Evolutionary conservation across 2,113 vertebrate species (phyloP).

Genomic region (Megaceryle torquata): DNA sequence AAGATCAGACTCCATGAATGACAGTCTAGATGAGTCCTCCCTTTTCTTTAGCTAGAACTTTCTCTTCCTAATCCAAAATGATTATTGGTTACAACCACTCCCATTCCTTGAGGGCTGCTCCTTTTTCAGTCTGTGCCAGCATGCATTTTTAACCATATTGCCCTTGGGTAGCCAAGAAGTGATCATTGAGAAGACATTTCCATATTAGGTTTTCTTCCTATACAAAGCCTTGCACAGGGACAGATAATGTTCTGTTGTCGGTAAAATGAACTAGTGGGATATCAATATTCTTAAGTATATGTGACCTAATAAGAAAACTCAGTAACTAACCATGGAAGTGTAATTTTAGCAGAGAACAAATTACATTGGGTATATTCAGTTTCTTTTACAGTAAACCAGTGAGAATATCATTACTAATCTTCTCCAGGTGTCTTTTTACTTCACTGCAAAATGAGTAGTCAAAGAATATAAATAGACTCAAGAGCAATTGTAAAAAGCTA

Average conservation of each 20-base stretch:
- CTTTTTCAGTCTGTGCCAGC: not conserved
- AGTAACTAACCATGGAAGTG: constrained; percentile 21
- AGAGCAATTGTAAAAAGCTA: not conserved
- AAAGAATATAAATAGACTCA: not conserved
- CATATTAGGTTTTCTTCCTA: not conserved
- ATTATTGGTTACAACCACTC: not conserved
- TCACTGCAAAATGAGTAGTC: not conserved
- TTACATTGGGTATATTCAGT: constrained; percentile 44
- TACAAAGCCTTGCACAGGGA: not conserved
- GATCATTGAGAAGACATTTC: not conserved
- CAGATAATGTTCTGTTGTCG: not conserved
- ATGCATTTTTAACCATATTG: not conserved
- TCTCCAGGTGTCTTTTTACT: constrained; percentile 17
- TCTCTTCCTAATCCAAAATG: not conserved
- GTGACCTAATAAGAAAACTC: constrained; percentile 46
- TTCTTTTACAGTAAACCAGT: constrained; percentile 50
- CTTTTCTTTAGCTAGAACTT: not conserved
- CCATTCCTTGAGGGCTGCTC: not conserved
- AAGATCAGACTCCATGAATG: not conserved
- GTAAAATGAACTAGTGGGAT: not conserved
- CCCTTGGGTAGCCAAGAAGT: not conserved
- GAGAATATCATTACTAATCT: not conserved
- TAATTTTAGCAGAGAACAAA: constrained; percentile 59
- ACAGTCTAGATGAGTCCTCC: not conserved
- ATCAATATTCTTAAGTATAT: constrained; percentile 35